phyloP scores from a whole-genome alignment of 1,140 invertebrate genomes.

The Nephotettix cincticeps region DNA sequence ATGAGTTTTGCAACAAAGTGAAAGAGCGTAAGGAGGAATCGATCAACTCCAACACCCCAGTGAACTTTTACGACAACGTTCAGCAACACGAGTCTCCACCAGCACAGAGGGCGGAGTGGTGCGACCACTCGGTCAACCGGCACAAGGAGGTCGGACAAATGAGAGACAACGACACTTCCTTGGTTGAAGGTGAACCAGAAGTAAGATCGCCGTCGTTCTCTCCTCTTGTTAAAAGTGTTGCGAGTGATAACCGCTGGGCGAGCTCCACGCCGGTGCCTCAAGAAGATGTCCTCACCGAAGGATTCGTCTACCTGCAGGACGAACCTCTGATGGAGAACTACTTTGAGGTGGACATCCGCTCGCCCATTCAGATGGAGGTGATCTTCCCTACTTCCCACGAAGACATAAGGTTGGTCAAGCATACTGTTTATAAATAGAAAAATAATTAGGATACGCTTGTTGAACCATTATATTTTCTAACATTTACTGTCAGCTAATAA shows the following conservation, averaged over 20 bases:
- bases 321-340: constrained; percentile 10
- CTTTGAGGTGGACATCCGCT: constrained; percentile 13
- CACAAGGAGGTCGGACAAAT: neutral
- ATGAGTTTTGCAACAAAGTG: constrained; percentile 3
- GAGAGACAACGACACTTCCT: neutral
- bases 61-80: constrained; percentile 4
- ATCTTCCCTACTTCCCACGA: neutral
- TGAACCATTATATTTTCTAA: too few relatives aligned
- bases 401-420: neutral
- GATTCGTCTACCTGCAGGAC: neutral
- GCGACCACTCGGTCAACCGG: neutral
- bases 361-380: neutral
- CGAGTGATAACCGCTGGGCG: neutral
- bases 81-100: neutral
- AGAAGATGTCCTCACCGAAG: neutral
- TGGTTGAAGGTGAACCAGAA: neutral
- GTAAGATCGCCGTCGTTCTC: neutral
- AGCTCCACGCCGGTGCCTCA: neutral
- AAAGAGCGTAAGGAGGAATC: neutral
- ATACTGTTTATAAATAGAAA: neutral
- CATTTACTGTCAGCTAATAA: too few relatives aligned
- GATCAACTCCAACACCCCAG: neutral
- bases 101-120: neutral
- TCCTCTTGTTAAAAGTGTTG: neutral
- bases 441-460: too few relatives aligned